A percentile compares a stretch with the other conserved stretches of the same genome.
Evolutionary conservation across 2,797 vertebrate species (phyloP).

Genomic region (Melanotaenia boesemani): DNA sequence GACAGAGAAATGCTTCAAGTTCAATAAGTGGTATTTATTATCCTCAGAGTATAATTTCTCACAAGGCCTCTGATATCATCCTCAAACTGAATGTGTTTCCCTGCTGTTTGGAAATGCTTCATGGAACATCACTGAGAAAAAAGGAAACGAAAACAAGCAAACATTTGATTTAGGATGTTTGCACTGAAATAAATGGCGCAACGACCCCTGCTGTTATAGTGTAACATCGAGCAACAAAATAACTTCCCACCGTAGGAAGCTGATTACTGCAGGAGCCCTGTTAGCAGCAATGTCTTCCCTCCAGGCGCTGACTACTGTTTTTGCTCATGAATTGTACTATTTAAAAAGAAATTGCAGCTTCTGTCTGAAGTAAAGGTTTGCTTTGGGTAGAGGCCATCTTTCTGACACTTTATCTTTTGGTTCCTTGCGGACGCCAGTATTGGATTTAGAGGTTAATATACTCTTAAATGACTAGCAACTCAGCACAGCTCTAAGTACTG

Average conservation of each 20-base stretch:
- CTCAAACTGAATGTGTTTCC: conserved; percentile 48
- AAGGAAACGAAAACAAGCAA: conserved; percentile 48
- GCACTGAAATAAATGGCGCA: conserved; percentile 61
- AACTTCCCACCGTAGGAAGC: conserved; percentile 47
- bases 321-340: conserved; percentile 30
- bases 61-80: conserved; percentile 51
- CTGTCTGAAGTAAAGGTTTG: conserved; percentile 31
- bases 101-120: conserved; percentile 58
- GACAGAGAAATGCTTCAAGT: conserved; percentile 40
- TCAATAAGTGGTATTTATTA: conserved; percentile 41
- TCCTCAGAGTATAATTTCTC: conserved; percentile 29
- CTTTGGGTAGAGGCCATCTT: conserved; percentile 1
- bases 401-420: conserved; percentile 9
- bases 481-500: conserved; percentile 18
- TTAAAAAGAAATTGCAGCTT: conserved; percentile 32
- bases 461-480: conserved; percentile 46
- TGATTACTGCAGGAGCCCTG: conserved; percentile 66
- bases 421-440: conserved; percentile 17
- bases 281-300: conserved; percentile 55
- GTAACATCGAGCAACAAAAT: conserved; percentile 50
- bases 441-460: conserved; percentile 55
- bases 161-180: conserved; percentile 70
- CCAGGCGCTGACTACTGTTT: conserved; percentile 33
- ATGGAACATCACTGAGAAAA: conserved; percentile 34
- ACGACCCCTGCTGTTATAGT: conserved; percentile 60